phyloP scores from a whole-genome alignment of 37 sponge, comb jelly and placozoan genomes.

The Beroe ovata region DNA sequence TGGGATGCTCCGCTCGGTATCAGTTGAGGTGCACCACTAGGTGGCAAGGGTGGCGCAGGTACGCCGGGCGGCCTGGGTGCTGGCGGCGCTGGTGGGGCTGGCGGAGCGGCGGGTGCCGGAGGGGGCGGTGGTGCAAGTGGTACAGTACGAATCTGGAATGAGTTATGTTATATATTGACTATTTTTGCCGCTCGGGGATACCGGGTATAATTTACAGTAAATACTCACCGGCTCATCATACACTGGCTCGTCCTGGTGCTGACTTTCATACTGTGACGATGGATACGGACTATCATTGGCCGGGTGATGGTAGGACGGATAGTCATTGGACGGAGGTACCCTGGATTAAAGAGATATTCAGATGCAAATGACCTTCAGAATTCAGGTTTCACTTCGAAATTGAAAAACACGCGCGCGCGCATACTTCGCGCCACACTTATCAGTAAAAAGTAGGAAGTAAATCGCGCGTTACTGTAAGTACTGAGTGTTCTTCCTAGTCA shows the following conservation, averaged over 20 bases:
- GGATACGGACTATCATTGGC: neutral
- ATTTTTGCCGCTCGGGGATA: too few species aligned
- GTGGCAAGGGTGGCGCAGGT: constrained; percentile 8
- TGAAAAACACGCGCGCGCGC: too few species aligned
- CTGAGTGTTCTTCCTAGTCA: neutral
- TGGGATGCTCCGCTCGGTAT: neutral
- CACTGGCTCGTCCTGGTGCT: neutral
- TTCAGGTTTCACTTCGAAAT: too few species aligned
- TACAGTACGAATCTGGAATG: neutral
- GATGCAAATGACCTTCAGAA: too few species aligned
- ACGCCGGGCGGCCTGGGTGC: constrained; percentile 18
- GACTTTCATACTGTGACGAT: neutral
- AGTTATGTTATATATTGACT: too few species aligned
- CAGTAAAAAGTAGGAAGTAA: too few species aligned
- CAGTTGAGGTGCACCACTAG: neutral
- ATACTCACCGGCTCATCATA: constrained; percentile 49
- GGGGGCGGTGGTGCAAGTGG: constrained; percentile 16
- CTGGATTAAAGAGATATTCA: too few species aligned
- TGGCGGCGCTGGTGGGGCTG: constrained; percentile 19
- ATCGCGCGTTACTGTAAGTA: neutral
- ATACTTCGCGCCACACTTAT: too few species aligned
- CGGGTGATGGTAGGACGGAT: too few species aligned
- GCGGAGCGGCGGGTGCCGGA: constrained; percentile 36
- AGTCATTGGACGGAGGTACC: too few species aligned
- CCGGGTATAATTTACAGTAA: too few species aligned